Base-by-base conservation (phyloP, 2,888 invertebrate species). In the Diarsia mendica region DNA sequence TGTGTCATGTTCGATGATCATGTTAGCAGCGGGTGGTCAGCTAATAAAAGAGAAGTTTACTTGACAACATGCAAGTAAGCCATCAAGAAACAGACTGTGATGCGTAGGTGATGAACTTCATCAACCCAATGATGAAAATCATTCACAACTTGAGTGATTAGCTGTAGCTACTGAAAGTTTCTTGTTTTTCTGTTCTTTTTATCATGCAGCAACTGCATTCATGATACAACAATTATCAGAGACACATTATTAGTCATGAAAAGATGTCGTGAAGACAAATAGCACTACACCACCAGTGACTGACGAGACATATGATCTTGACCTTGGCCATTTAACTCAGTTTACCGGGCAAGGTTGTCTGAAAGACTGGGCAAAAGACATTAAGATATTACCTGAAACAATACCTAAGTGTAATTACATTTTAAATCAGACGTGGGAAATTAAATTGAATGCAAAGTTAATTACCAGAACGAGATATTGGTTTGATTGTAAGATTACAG, bases 281-380 rank as follows among this genome's bases (percentile, higher is more conserved):
- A 53, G 18, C 53, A 61, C 53, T 63, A 75, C 55, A 51, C 11
- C 13, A 58, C 11, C 13, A 58, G 10, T 33, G 39, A 46, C 28
- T 60, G 51, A 82, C 11, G 39, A 64, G 67, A 49, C 44, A 64
- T 15, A 39, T 72, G 79, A 48, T 49, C 58, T 66, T 73, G 74
- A 79, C 53, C 67, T 64, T 79, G 58, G 13, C 20, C 15, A 49
- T 66, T 72, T 53, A 67, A 55, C 28, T 39, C 55, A 23, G 28
- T 67, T 63, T 55, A 68, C 10, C 20, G 61, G n/a, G 11, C 44
- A 81, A 83, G 69, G 79, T 67, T 58, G 46, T 78, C 53, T 67
- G 46, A 18, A n/a, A 46, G 51, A 61, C 39, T 67, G 69, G 10
- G 60, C 44, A 20, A 82, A 46, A 39, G 28, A 28, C 3, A 64